Evolutionary conservation across 1,140 invertebrate genomes (phyloP).

Genomic region (Bemisia tabaci): DNA sequence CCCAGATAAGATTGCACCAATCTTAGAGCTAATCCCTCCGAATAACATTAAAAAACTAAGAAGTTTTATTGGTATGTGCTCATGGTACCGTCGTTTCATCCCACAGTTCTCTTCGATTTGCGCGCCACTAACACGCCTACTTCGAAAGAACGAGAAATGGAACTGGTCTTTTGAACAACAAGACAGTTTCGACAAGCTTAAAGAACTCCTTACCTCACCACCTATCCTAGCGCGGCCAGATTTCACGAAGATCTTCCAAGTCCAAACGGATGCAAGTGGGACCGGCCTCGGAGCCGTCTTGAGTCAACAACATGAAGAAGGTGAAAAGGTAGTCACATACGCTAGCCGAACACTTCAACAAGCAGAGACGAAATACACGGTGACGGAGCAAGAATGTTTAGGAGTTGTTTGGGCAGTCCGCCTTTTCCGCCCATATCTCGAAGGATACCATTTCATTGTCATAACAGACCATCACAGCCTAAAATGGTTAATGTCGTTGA

Average conservation of each 20-base stretch:
- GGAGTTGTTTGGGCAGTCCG: slow-evolving; percentile 29
- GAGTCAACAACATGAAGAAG: neutral
- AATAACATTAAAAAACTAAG: neutral
- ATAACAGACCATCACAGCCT: slow-evolving; percentile 22
- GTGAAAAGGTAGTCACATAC: neutral
- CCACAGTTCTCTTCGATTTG: neutral
- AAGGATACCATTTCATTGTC: slow-evolving; percentile 26
- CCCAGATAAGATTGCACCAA: neutral
- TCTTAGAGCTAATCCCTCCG: neutral
- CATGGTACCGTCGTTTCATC: neutral
- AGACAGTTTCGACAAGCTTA: neutral
- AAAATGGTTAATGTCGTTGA: neutral
- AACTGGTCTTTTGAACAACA: neutral
- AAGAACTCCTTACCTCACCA: neutral
- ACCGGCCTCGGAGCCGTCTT: neutral
- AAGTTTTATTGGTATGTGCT: neutral
- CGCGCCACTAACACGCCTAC: neutral
- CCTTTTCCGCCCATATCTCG: slow-evolving; percentile 27
- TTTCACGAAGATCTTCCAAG: neutral
- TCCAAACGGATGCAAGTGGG: neutral
- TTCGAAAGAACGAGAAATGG: neutral
- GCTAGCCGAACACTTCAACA: neutral
- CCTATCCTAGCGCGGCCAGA: neutral
- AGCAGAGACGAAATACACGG: slow-evolving; percentile 16
- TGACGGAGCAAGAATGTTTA: slow-evolving; percentile 29